These are phyloP conservation scores for Orius laevigatus DNA, from an alignment of 1,140 invertebrate species.

Conservation along the genomic window DNA sequence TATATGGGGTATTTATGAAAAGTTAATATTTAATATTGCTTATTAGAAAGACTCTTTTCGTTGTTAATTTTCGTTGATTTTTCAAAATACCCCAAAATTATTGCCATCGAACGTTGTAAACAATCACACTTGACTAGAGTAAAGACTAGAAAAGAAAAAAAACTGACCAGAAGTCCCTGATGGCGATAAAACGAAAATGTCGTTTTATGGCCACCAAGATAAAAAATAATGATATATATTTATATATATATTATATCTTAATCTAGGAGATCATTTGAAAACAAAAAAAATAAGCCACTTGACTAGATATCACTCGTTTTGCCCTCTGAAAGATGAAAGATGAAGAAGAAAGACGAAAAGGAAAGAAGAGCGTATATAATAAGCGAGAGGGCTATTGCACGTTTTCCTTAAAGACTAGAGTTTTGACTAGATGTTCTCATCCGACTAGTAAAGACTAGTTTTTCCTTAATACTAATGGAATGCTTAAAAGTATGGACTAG, in stretches of 20 bases:
- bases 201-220: too few relatives aligned
- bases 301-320: neutral
- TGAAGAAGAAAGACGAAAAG: neutral
- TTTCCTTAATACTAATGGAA: neutral
- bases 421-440: neutral
- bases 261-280: neutral
- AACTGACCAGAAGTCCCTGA: too few relatives aligned
- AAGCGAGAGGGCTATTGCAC: neutral
- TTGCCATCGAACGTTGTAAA: too few relatives aligned
- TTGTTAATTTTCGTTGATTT: constrained; percentile 1
- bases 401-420: neutral
- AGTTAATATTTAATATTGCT: too few relatives aligned
- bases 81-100: neutral
- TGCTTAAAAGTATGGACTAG: neutral
- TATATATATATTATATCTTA: too few relatives aligned
- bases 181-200: too few relatives aligned
- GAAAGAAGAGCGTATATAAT: neutral
- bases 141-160: too few relatives aligned
- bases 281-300: neutral
- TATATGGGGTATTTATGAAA: neutral
- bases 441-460: neutral
- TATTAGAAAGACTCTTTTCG: neutral
- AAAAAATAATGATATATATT: neutral
- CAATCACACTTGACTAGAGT: too few relatives aligned
- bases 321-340: neutral